Evolutionary conservation across 2,113 vertebrate genomes (phyloP).

Genomic region (Nyctibius bracteatus): DNA sequence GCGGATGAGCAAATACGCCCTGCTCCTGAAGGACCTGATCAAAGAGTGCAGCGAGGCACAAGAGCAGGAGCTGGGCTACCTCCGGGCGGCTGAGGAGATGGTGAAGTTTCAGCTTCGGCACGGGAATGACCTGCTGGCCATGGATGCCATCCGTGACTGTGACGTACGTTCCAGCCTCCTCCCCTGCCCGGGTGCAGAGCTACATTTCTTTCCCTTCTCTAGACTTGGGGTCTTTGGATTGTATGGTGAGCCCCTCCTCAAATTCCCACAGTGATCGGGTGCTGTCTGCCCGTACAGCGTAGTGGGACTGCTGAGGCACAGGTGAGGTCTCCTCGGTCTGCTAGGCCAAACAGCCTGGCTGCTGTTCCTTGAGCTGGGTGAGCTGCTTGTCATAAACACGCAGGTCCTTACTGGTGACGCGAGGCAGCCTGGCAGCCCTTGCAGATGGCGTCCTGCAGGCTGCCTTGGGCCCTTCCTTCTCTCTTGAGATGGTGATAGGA

Average conservation of each 20-base stretch:
- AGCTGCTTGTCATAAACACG: not conserved
- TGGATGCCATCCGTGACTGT: constrained; percentile 95
- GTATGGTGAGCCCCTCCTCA: not conserved
- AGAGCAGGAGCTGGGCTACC: constrained; percentile 84
- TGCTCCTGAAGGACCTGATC: constrained; percentile 92
- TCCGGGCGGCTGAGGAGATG: constrained; percentile 87
- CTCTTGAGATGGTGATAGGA: not conserved
- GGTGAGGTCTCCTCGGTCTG: not conserved
- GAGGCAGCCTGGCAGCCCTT: not conserved
- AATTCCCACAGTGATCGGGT: not conserved
- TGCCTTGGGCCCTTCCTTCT: not conserved
- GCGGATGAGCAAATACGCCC: constrained; percentile 94
- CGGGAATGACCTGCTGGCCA: constrained; percentile 93
- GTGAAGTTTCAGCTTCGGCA: constrained; percentile 96
- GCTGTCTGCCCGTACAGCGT: not conserved
- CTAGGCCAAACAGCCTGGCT: not conserved
- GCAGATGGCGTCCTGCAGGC: not conserved
- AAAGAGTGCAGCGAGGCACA: constrained; percentile 87
- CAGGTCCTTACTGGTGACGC: not conserved
- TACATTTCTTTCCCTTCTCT: not conserved
- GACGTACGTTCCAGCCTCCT: constrained; percentile 77
- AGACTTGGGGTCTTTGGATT: not conserved
- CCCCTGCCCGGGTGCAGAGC: not conserved
- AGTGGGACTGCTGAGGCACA: not conserved
- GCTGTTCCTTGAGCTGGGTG: not conserved